These are phyloP conservation scores for Gari tellinella DNA, from an alignment of 2,888 invertebrate genomes.

Conservation along the genomic window DNA sequence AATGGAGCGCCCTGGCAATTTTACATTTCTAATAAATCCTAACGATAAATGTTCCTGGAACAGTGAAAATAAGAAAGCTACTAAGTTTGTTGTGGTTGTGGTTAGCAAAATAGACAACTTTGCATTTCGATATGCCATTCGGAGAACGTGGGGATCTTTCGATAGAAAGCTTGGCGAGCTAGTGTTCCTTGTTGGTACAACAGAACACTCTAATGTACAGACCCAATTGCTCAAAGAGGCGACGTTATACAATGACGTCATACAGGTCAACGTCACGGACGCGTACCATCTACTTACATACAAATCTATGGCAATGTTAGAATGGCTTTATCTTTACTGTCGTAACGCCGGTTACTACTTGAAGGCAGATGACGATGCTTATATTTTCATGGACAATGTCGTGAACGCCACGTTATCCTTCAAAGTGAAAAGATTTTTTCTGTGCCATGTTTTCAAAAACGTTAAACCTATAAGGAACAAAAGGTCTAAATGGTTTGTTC, in stretches of 20 bases:
- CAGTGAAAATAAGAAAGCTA: background rate
- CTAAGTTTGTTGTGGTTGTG: constrained; percentile 61
- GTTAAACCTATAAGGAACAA: constrained; percentile 48
- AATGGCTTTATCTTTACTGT: constrained; percentile 84
- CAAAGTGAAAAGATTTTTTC: constrained; percentile 19
- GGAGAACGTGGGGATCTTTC: constrained; percentile 81
- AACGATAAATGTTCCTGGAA: too few relatives aligned
- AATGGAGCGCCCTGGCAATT: too few relatives aligned
- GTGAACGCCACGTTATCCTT: background rate
- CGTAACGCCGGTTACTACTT: constrained; percentile 80
- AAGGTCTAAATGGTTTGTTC: constrained; percentile 55
- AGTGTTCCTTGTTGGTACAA: constrained; percentile 77
- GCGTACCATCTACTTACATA: constrained; percentile 84
- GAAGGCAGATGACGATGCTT: constrained; percentile 85
- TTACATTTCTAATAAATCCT: too few relatives aligned
- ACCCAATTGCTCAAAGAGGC: constrained; percentile 69
- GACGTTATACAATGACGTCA: constrained; percentile 75
- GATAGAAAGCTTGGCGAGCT: constrained; percentile 54
- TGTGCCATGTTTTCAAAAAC: constrained; percentile 49
- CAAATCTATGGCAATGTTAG: constrained; percentile 84
- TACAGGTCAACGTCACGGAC: constrained; percentile 83
- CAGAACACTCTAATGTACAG: constrained; percentile 33
- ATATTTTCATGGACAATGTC: constrained; percentile 46
- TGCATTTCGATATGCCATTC: constrained; percentile 68
- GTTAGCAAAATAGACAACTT: constrained; percentile 74